phyloP scores from a whole-genome alignment of 2,113 vertebrate species.

The Pelusios castaneus region DNA sequence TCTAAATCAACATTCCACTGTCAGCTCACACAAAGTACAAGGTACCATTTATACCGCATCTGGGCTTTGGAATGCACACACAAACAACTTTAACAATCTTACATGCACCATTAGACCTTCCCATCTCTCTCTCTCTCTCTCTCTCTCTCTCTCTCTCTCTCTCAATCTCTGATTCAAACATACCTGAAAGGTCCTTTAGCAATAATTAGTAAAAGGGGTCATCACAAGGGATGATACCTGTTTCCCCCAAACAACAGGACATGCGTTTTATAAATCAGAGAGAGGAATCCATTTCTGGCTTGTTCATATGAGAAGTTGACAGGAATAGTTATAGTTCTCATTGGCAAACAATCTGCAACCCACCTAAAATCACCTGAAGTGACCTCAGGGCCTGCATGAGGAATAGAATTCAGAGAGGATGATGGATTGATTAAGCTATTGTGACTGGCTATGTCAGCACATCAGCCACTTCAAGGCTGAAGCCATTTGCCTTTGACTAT shows the following conservation, averaged over 20 bases:
- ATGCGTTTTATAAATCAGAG: no score
- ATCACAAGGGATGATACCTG: not conserved
- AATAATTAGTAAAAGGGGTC: not conserved
- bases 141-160: slow-evolving; percentile 9
- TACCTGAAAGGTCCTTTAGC: not conserved
- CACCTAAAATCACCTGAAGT: not conserved
- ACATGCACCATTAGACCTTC: slow-evolving; percentile 58
- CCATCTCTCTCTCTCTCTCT: not conserved
- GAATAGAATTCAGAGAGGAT: not conserved
- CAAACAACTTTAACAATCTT: slow-evolving; percentile 57
- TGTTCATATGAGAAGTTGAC: no score
- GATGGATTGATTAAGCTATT: not conserved
- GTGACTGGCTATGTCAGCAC: not conserved
- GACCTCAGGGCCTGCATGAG: not conserved
- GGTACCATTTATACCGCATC: slow-evolving; percentile 65
- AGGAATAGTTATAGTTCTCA: not conserved
- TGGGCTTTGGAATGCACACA: slow-evolving; percentile 67
- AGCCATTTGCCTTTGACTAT: not conserved
- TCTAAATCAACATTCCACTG: slow-evolving; percentile 66
- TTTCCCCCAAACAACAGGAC: not conserved
- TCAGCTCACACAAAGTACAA: slow-evolving; percentile 59
- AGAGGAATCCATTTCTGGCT: no score
- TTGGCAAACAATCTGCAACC: not conserved
- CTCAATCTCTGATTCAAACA: slow-evolving; percentile 43
- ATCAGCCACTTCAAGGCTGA: not conserved